phyloP scores from a whole-genome alignment of 2,797 vertebrate species.

The Halcyon smyrnensis region DNA sequence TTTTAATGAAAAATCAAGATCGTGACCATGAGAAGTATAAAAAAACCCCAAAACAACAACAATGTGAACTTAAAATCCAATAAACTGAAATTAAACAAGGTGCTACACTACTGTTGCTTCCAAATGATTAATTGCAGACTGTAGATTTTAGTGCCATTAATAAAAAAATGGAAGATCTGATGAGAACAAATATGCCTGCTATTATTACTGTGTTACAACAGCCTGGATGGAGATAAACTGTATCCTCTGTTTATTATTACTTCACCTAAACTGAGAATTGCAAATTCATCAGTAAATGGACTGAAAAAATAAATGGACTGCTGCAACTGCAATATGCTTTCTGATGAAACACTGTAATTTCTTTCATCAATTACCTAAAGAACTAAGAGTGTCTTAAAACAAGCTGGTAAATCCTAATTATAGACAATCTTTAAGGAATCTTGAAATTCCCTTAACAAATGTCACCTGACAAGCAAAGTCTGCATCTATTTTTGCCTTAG shows the following conservation, averaged over 20 bases:
- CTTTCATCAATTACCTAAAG: not conserved
- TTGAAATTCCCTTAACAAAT: not conserved
- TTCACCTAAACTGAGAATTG: constrained; percentile 15
- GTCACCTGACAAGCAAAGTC: not conserved
- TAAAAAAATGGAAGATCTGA: not conserved
- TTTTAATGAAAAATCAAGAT: not conserved
- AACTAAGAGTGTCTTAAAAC: not conserved
- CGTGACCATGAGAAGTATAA: not conserved
- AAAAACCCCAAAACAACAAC: not conserved
- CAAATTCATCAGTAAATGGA: constrained; percentile 49
- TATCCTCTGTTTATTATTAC: not conserved
- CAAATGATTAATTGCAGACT: constrained; percentile 10
- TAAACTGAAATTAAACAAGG: not conserved
- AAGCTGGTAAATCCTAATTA: not conserved
- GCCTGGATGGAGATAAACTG: not conserved
- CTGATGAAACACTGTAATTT: not conserved
- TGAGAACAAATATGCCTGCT: not conserved
- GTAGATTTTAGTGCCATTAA: not conserved
- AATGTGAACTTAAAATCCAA: not conserved
- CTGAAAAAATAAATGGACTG: constrained; percentile 31
- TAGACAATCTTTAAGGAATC: not conserved
- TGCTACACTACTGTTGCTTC: not conserved
- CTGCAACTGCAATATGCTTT: not conserved
- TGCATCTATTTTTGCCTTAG: not conserved
- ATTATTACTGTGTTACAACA: not conserved